These are phyloP conservation scores for Brevimyrus niger DNA, from an alignment of 2,113 vertebrate species.

Conservation along the genomic window DNA sequence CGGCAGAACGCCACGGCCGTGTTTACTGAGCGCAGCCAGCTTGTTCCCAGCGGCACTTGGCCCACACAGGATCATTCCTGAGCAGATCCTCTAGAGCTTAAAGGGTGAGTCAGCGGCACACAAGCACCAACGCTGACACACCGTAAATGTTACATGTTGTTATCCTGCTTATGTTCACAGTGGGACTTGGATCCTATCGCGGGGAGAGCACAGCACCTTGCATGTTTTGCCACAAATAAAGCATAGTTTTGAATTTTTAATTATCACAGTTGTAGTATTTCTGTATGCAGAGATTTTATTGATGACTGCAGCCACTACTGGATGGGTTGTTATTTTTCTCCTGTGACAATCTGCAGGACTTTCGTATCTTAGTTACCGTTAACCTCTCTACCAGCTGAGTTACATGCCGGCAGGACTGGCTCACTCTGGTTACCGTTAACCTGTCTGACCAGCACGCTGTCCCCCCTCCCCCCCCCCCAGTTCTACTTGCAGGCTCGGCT, in stretches of 20 bases:
- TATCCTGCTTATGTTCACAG: not conserved
- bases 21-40: not conserved
- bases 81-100: not conserved
- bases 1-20: not conserved
- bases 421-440: not conserved
- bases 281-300: not conserved
- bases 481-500: slow-evolving; percentile 69
- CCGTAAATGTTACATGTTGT: not conserved
- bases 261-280: not conserved
- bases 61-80: not conserved
- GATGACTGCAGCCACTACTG: not conserved
- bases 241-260: not conserved
- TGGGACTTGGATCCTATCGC: not conserved
- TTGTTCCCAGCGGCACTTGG: too few species aligned
- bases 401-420: not conserved
- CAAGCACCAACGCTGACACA: not conserved
- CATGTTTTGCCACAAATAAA: not conserved
- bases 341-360: not conserved
- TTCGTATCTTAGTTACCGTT: not conserved
- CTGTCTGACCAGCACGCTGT: not conserved
- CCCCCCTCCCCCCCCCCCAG: slow-evolving; percentile 39
- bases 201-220: not conserved
- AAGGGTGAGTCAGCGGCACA: too few species aligned
- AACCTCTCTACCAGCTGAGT: not conserved
- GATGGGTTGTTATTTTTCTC: not conserved